Evolutionary conservation across 2,797 vertebrate species (phyloP).

Genomic region (Ctenopoma multispine): DNA sequence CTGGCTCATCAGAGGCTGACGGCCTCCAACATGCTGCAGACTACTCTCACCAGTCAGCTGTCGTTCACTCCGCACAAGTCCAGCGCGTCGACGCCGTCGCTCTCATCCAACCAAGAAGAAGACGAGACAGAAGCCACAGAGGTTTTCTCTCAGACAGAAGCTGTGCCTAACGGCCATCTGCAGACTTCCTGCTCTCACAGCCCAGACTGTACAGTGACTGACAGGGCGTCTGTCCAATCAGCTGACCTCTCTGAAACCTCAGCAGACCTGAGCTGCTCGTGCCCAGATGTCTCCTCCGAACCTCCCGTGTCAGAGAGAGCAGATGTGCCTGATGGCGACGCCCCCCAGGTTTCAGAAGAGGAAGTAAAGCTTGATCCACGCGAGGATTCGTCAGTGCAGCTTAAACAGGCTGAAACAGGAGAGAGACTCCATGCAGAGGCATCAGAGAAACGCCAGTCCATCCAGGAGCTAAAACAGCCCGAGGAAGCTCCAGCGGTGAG

Average conservation of each 20-base stretch:
- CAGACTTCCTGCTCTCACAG: conserved; percentile 88
- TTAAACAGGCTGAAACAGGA: conserved; percentile 30
- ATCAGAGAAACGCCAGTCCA: conserved; percentile 19
- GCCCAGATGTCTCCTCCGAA: conserved; percentile 54
- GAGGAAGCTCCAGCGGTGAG: conserved; percentile 59
- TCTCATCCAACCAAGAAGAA: conserved; percentile 80
- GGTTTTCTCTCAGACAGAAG: conserved; percentile 67
- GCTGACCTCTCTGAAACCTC: conserved; percentile 67
- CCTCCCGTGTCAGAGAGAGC: conserved; percentile 30
- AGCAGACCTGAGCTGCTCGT: conserved; percentile 60
- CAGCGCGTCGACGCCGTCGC: conserved; percentile 77
- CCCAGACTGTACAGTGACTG: conserved; percentile 80
- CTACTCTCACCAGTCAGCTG: conserved; percentile 88
- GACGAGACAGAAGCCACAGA: conserved; percentile 73
- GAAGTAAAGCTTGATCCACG: conserved; percentile 19
- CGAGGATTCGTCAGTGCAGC: conserved; percentile 28
- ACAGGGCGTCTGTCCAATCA: conserved; percentile 67
- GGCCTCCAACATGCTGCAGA: conserved; percentile 89
- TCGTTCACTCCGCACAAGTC: conserved; percentile 88
- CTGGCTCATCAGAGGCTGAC: conserved; percentile 86
- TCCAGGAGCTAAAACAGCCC: conserved; percentile 40
- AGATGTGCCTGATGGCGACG: conserved; percentile 12
- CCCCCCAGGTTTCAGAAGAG: conserved; percentile 25
- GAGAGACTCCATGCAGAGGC: conserved; percentile 30
- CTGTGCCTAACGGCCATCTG: conserved; percentile 88